Base-by-base conservation (phyloP, 2,113 vertebrate species). In the Anolis sagrei region DNA sequence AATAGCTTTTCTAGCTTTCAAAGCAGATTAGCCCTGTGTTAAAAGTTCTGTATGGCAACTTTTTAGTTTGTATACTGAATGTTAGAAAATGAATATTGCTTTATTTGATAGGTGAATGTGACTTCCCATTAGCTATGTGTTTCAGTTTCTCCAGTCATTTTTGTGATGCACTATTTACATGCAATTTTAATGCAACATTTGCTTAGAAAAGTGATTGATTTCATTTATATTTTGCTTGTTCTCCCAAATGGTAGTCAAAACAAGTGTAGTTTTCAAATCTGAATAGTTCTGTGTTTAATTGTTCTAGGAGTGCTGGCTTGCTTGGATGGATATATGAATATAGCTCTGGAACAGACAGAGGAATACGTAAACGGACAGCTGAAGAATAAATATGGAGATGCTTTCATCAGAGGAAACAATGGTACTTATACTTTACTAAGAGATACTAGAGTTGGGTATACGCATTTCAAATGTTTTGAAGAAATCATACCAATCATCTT, bases 331-430 rank as follows among this genome's bases (percentile, higher is more conserved):
- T 99, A 99, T 92, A 99, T 99, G 99, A 99, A 99, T 88, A 99
- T 99, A 82, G 99, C 99, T 80, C 96, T 99, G 89, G 99, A 99
- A 90, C 99, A 99, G 95, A 99, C 99, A 0, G 99, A 99, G 92
- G 98, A 99, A 84, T 99, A 99, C 81, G 99, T 99, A 54, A 99
- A 99, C 39, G 99, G 99, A 9, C 99, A 99, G 75, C 96, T 99
- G 90, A 99, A 99, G 94, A 99, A 99, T 93, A 99, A 99, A 93
- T 99, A 99, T 0, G 99, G 99, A n/a, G 99, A 99, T 6, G 99
- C 99, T 0, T 99, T 99, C 95, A 97, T 99, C 85, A 95, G 98
- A 93, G 99, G 99, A 93, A 99, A 99, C 95, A 99, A 99, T 90
- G 99, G 99, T 99, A 96, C 96, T 88, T 91, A 21, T 82, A 82